phyloP scores from a whole-genome alignment of 2,888 invertebrate species.

The Aspidiotus destructor region DNA sequence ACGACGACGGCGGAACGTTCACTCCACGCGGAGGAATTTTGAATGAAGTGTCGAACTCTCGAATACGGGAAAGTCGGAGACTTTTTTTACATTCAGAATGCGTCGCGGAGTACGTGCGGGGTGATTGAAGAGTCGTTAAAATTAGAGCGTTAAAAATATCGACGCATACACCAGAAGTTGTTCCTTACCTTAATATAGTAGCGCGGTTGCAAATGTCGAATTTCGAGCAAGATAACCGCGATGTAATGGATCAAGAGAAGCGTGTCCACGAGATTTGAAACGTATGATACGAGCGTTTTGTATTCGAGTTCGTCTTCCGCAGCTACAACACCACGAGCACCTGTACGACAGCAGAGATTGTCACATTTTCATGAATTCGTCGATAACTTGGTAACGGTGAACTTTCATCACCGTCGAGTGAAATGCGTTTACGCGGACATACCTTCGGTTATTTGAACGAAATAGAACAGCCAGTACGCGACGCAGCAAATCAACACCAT shows the following conservation, averaged over 20 bases:
- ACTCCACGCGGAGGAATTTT: too few species aligned
- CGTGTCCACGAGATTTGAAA: conserved; percentile 86
- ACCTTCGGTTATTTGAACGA: conserved; percentile 58
- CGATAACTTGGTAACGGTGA: neutral
- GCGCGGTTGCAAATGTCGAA: conserved; percentile 80
- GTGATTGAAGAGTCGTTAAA: too few species aligned
- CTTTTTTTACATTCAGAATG: too few species aligned
- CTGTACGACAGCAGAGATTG: conserved; percentile 39
- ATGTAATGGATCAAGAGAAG: conserved; percentile 89
- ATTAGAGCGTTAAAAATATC: too few species aligned
- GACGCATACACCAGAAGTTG: too few species aligned
- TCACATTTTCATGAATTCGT: neutral
- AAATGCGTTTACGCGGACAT: neutral
- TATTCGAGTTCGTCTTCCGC: conserved; percentile 69
- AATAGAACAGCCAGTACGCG: conserved; percentile 96
- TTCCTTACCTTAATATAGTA: conserved; percentile 51
- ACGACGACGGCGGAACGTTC: too few species aligned
- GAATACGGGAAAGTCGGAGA: too few species aligned
- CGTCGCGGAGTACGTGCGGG: too few species aligned
- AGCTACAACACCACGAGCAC: conserved; percentile 66
- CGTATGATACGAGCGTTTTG: conserved; percentile 80
- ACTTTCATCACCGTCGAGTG: neutral
- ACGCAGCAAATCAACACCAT: conserved; percentile 85
- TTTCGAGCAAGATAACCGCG: conserved; percentile 84
- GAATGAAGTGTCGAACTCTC: too few species aligned